A percentile compares a stretch with the other conserved stretches of the same genome.
These are phyloP conservation scores for Hoplostethus atlanticus DNA, from an alignment of 2,797 vertebrate genomes.

Conservation along the genomic window DNA sequence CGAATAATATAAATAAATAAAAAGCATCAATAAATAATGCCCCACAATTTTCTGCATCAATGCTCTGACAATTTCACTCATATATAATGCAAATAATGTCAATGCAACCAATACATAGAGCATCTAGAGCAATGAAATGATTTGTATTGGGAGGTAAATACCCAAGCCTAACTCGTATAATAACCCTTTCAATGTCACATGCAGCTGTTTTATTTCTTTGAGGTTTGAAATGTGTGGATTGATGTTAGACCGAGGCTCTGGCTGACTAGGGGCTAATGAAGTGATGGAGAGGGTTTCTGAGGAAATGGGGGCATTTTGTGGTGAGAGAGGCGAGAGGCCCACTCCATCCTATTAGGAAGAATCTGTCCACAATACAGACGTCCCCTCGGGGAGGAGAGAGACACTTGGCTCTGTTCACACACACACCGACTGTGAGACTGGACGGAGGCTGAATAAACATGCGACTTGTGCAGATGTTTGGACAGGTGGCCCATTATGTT, in stretches of 20 bases:
- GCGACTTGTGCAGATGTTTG: slow-evolving; percentile 66
- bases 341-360: slow-evolving; percentile 15
- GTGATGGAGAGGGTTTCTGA: background rate
- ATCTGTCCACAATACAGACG: slow-evolving; percentile 34
- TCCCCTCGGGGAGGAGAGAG: background rate
- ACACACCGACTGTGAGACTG: slow-evolving; percentile 5
- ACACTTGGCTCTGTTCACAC: background rate
- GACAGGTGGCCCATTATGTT: slow-evolving; percentile 72
- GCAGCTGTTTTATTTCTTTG: slow-evolving; percentile 1
- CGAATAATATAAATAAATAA: background rate
- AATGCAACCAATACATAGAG: too few species aligned
- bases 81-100: too few species aligned
- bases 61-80: too few species aligned
- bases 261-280: background rate
- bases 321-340: slow-evolving; percentile 10
- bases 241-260: background rate
- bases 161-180: too few species aligned
- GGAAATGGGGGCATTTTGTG: background rate
- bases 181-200: background rate
- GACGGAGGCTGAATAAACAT: slow-evolving; percentile 53
- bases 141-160: too few species aligned
- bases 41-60: too few species aligned
- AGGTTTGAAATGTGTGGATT: slow-evolving; percentile 10
- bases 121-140: too few species aligned
- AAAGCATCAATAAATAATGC: too few species aligned